Percentiles rank a stretch among this genome's conserved stretches.
Conservation (phyloP, 2,797 vertebrate species). For the Balearica regulorum region DNA sequence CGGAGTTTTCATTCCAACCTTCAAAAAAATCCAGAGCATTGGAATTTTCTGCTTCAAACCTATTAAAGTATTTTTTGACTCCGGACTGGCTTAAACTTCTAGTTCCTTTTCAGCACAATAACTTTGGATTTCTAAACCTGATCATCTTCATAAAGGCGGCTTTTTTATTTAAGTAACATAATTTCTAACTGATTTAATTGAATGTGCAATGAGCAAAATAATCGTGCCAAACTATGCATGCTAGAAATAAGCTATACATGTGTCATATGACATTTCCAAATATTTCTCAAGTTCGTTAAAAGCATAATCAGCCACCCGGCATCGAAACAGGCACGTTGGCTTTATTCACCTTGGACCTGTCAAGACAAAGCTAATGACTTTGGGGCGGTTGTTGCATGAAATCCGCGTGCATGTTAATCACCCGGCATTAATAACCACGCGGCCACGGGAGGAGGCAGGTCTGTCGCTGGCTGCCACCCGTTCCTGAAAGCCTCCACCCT, state of each 20-base stretch:
- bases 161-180: not conserved
- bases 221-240: not conserved
- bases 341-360: not conserved
- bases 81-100: not conserved
- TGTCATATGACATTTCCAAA: not conserved
- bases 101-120: not conserved
- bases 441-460: not conserved
- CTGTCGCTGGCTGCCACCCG: not conserved
- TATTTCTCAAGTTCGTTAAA: not conserved
- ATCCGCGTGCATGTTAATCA: fast-evolving
- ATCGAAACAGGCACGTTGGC: not conserved
- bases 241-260: not conserved
- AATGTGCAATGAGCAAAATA: not conserved
- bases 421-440: no score
- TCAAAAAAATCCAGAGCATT: not conserved
- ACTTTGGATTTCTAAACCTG: not conserved
- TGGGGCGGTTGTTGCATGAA: not conserved
- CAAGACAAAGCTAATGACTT: not conserved
- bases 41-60: not conserved
- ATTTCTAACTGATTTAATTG: not conserved
- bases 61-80: not conserved
- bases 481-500: not conserved
- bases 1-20: not conserved
- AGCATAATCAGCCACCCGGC: not conserved
- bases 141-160: not conserved